These are phyloP conservation scores for Myotis yumanensis DNA, from an alignment of 2,113 vertebrate genomes.

Conservation along the genomic window DNA sequence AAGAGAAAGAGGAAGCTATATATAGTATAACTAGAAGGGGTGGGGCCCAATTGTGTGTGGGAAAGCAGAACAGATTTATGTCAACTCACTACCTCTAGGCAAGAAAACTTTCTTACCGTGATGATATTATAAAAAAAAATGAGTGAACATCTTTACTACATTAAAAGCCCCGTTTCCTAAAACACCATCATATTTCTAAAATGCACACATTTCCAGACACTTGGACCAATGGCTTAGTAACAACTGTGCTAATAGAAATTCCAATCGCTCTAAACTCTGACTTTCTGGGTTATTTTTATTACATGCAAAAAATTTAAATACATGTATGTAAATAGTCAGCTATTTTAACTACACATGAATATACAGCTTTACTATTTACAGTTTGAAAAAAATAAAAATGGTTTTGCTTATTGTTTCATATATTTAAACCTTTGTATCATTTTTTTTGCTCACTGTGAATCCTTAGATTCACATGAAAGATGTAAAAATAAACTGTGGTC, in stretches of 20 bases:
- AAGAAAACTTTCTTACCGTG: background rate
- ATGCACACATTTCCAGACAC: background rate
- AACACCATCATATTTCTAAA: background rate
- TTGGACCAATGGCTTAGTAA: background rate
- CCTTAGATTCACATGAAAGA: background rate
- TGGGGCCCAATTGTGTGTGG: background rate
- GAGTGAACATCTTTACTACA: background rate
- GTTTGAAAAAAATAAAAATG: background rate
- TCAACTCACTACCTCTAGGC: background rate
- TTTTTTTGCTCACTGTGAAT: background rate
- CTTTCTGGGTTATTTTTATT: slow-evolving; percentile 11
- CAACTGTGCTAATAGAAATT: background rate
- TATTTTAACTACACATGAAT: background rate
- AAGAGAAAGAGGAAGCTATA: background rate
- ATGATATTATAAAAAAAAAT: background rate
- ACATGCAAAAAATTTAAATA: background rate
- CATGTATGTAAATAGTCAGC: background rate
- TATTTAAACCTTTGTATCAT: background rate
- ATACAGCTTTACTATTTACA: background rate
- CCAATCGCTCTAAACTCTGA: background rate
- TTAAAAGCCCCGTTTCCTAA: background rate
- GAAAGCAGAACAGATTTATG: background rate
- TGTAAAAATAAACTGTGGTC: background rate
- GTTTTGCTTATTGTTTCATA: background rate
- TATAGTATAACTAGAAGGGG: background rate